phyloP scores from a whole-genome alignment of 2,888 invertebrate genomes.

The Drosophila anomalata region DNA sequence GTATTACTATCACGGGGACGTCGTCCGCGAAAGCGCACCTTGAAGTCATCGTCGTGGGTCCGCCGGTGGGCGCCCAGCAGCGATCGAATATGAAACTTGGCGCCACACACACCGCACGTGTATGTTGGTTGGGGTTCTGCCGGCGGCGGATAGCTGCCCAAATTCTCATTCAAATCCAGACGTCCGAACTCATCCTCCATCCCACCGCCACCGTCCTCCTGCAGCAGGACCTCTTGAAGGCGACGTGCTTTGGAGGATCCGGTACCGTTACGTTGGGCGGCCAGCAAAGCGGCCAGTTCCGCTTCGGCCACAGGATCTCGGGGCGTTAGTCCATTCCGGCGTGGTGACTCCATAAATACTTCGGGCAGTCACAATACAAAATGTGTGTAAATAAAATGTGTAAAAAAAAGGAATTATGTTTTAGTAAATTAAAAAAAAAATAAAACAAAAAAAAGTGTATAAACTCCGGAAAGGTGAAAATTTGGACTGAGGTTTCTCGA shows the following conservation, averaged over 20 bases:
- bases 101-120: constrained; percentile 57
- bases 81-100: constrained; percentile 62
- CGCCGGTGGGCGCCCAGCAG: constrained; percentile 60
- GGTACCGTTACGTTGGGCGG: constrained; percentile 5
- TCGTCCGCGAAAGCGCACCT: constrained; percentile 44
- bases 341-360: constrained; percentile 50
- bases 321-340: constrained; percentile 63
- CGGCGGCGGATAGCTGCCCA: neutral
- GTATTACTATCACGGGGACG: constrained; percentile 18
- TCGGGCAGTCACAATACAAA: neutral
- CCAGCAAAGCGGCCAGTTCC: constrained; percentile 15
- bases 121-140: constrained; percentile 38
- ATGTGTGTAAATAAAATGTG: neutral
- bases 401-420: neutral
- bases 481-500: neutral
- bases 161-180: neutral
- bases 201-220: neutral
- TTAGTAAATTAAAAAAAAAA: neutral
- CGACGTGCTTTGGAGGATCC: constrained; percentile 1
- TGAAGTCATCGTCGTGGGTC: constrained; percentile 63
- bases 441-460: neutral
- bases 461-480: neutral
- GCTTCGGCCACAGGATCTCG: constrained; percentile 40
- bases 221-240: neutral
- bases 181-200: neutral